These are phyloP conservation scores for Xylota segnis DNA, from an alignment of 2,888 invertebrate genomes.

Conservation along the genomic window DNA sequence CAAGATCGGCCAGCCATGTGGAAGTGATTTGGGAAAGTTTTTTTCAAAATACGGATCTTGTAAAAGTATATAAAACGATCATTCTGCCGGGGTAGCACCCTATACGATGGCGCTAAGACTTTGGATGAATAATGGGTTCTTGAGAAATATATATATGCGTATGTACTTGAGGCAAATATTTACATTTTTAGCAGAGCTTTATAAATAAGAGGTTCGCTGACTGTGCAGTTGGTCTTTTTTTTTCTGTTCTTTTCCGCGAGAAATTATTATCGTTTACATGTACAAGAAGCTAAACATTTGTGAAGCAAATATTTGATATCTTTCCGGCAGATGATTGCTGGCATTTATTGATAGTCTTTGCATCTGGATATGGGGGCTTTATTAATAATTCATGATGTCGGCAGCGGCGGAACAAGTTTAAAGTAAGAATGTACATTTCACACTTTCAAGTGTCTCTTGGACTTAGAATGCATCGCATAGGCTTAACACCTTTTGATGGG, in stretches of 20 bases:
- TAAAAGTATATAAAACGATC: not conserved
- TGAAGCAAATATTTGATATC: slow-evolving; percentile 59
- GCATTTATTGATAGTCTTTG: slow-evolving; percentile 59
- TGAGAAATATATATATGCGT: slow-evolving; percentile 22
- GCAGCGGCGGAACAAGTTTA: slow-evolving; percentile 19
- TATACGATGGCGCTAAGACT: slow-evolving; percentile 29
- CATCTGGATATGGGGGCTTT: slow-evolving; percentile 56
- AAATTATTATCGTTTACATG: slow-evolving; percentile 27
- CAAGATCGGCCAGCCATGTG: slow-evolving; percentile 9
- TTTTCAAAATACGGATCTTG: not conserved
- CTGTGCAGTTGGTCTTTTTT: not conserved
- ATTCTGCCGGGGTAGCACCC: not conserved
- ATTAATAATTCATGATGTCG: slow-evolving; percentile 46
- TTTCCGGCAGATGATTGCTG: slow-evolving; percentile 50
- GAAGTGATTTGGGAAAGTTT: slow-evolving; percentile 32
- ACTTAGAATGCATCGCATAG: slow-evolving; percentile 27
- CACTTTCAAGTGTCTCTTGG: slow-evolving; percentile 16
- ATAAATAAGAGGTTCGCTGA: slow-evolving; percentile 28
- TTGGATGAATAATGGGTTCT: slow-evolving; percentile 38
- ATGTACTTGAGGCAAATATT: slow-evolving; percentile 60
- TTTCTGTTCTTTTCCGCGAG: not conserved
- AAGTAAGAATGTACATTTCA: slow-evolving; percentile 37
- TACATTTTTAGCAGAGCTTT: slow-evolving; percentile 25
- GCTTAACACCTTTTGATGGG: slow-evolving; percentile 34
- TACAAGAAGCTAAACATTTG: slow-evolving; percentile 64